phyloP scores from a whole-genome alignment of 2,888 invertebrate genomes.

The Cordilura impudica region DNA sequence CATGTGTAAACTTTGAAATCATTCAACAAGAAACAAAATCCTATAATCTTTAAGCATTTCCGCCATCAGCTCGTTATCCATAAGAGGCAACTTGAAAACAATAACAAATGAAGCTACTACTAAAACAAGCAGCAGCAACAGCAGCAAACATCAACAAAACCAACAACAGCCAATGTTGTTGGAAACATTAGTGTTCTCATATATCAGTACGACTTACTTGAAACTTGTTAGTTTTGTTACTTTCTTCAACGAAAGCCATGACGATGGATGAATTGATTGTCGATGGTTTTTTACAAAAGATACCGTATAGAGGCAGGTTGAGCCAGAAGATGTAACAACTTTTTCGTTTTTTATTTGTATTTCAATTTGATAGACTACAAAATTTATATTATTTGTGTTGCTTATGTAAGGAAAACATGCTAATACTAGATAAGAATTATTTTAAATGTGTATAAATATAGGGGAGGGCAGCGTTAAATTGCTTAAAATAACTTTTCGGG shows the following conservation, averaged over 20 bases:
- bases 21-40: constrained; percentile 34
- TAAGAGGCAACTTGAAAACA: neutral
- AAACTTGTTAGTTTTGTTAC: neutral
- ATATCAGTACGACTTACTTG: neutral
- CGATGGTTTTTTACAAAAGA: neutral
- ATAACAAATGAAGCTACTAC: neutral
- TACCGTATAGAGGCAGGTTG: neutral
- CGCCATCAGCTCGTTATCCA: constrained; percentile 10
- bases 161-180: neutral
- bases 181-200: constrained; percentile 2
- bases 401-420: no score
- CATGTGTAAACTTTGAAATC: constrained; percentile 9
- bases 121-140: neutral
- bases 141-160: neutral
- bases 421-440: no score
- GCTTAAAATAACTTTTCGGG: no score
- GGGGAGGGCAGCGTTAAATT: no score
- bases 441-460: no score
- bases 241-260: neutral
- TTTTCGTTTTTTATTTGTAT: no score
- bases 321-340: neutral
- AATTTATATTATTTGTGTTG: no score
- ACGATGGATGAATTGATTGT: constrained; percentile 6
- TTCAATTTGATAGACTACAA: no score
- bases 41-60: constrained; percentile 34